Evolutionary conservation across 2,888 invertebrate species (phyloP), one percentile per base, ranked within the genome.

Genomic region (Perithous albicinctus): DNA sequence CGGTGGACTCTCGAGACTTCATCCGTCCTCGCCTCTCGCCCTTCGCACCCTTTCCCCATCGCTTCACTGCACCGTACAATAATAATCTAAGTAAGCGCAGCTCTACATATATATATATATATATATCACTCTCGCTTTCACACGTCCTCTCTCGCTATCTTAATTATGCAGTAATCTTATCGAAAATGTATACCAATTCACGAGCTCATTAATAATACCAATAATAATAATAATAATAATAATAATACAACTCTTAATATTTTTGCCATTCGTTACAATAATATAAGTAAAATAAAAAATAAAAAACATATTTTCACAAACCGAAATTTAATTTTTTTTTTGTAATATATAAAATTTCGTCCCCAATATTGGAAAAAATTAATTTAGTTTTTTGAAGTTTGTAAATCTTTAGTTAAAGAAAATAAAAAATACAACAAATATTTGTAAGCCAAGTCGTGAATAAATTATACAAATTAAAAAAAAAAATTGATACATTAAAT

Each of bases 161-260:
- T 76, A 80, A 79, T 84, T 79, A 81, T 83, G 78, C 70, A 74
- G 74, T 61, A 77, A 74, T 77, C 69, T 84, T 72, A 59, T 59
- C 56, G 32, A 32, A 15, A 38, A 15, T 6, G n/a, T 32, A 59
- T 29, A 32, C 56, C 18, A 32, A 59, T 15, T 29, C 5, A 32
- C 56, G 56, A 59, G 29, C 18, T 32, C 56, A 15, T 59, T 59
- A 29, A 56, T n/a, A 56, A 56, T 29, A 56, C 26, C 23, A 54
- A 8, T 23, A 48, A 51, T 43, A 29, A 29, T 5, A 29, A 5
- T 7, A 48, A 1, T 6, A 20, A 48, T 20, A 48, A 20, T 48
- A 48, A 46, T 46, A 18, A 38, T 10, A 51, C 20, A 23, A 10
- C 8, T 23, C 23, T 2, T 51, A 3, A 41, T 3, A 41, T 12